phyloP scores from a whole-genome alignment of 2,113 vertebrate species.

The Psettodes erumei region DNA sequence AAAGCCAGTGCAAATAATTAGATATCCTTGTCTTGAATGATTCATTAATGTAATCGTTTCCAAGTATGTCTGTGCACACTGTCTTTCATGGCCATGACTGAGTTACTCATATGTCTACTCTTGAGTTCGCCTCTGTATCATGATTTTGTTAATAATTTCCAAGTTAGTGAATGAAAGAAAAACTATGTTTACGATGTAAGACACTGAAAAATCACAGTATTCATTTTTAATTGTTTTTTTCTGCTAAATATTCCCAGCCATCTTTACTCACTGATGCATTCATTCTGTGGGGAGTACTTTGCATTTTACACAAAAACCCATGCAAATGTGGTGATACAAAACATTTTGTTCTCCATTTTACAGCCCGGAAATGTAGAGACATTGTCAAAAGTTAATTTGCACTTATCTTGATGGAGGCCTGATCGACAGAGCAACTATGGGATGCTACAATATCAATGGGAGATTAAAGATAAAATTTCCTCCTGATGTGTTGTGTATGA shows the following conservation, averaged over 20 bases:
- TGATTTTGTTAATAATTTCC: too few species aligned
- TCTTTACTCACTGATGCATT: not conserved
- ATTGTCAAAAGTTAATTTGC: not conserved
- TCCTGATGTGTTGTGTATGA: not conserved
- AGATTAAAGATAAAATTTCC: not conserved
- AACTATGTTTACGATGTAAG: not conserved
- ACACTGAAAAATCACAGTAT: not conserved
- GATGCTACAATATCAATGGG: not conserved
- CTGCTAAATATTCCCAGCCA: not conserved
- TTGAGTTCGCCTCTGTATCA: constrained; percentile 1
- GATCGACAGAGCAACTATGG: not conserved
- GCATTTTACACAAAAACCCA: not conserved
- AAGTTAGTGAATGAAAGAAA: not conserved
- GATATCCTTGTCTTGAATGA: constrained; percentile 2
- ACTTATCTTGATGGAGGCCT: not conserved
- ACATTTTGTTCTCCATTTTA: not conserved
- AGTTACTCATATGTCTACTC: not conserved
- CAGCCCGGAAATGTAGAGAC: not conserved
- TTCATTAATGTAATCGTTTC: constrained; percentile 4
- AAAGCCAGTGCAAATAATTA: constrained; percentile 3
- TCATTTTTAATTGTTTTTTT: not conserved
- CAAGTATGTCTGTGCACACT: not conserved
- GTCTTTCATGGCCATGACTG: not conserved
- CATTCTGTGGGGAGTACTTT: not conserved
- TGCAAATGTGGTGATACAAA: not conserved